Conservation (phyloP, 1,140 invertebrate species). For the Cotesia chilonis region DNA sequence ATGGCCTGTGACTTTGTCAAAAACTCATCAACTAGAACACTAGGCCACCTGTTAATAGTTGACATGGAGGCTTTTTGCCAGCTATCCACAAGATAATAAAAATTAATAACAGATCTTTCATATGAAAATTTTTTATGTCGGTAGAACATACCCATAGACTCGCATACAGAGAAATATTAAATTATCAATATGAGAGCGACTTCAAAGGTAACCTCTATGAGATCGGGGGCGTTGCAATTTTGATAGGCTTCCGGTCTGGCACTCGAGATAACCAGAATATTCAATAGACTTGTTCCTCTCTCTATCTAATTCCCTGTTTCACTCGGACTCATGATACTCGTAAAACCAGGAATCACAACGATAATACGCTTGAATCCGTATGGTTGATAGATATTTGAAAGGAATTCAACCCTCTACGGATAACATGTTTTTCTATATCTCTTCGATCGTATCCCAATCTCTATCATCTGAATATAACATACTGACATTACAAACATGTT, state of each 20-base stretch:
- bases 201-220: constrained; percentile 19
- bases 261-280: constrained; percentile 24
- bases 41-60: too few relatives aligned
- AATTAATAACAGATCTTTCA: too few relatives aligned
- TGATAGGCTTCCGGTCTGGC: constrained; percentile 20
- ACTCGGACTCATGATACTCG: background rate
- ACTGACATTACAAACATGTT: constrained; percentile 6
- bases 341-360: constrained; percentile 5
- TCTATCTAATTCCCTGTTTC: background rate
- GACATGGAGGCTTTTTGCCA: too few relatives aligned
- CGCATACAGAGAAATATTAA: constrained; percentile 16
- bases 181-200: constrained; percentile 9
- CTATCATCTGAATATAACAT: background rate
- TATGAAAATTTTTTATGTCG: too few relatives aligned
- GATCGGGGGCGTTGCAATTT: constrained; percentile 18
- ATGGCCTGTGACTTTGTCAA: too few relatives aligned
- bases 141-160: too few relatives aligned
- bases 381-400: constrained; percentile 19
- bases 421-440: background rate
- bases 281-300: background rate
- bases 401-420: constrained; percentile 11
- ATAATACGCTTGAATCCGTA: constrained; percentile 12
- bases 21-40: too few relatives aligned
- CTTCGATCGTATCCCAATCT: background rate
- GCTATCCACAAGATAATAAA: too few relatives aligned